Conservation (phyloP, 2,113 vertebrate species). For the Grus americana region DNA sequence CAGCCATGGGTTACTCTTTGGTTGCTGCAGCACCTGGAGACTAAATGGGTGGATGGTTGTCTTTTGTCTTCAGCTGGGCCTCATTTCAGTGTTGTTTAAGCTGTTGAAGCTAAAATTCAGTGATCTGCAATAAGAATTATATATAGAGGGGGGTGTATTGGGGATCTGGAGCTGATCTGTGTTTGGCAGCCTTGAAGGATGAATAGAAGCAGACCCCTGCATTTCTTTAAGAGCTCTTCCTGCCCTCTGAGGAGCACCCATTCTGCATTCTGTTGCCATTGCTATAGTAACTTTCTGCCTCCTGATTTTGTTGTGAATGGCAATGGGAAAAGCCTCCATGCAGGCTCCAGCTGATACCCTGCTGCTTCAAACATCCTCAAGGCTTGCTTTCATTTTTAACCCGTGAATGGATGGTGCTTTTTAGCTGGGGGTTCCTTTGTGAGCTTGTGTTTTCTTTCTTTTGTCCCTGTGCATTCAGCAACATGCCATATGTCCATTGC, state of each 20-base stretch:
- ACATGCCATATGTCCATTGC: rapidly evolving
- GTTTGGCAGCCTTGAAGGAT: neutral
- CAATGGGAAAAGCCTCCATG: neutral
- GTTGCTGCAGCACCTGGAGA: neutral
- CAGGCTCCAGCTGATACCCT: constrained; percentile 44
- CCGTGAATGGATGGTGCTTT: neutral
- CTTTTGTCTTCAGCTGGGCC: neutral
- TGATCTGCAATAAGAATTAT: rapidly evolving
- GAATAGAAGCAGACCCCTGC: neutral
- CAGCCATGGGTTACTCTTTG: neutral
- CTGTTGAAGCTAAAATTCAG: neutral
- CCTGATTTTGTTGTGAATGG: constrained; percentile 33
- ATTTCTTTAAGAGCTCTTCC: neutral
- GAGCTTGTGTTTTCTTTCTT: neutral
- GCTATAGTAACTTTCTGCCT: constrained; percentile 62
- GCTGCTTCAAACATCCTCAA: constrained; percentile 13
- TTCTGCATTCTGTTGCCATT: constrained; percentile 28
- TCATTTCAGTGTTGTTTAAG: rapidly evolving
- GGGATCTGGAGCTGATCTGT: neutral
- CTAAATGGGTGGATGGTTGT: rapidly evolving
- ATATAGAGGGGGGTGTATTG: rapidly evolving
- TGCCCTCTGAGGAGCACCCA: neutral
- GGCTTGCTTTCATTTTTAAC: constrained; percentile 12
- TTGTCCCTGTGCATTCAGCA: neutral
- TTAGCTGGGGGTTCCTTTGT: neutral